These are phyloP conservation scores for Temnothorax rugatulus DNA, from an alignment of 2,888 invertebrate species.

Conservation along the genomic window DNA sequence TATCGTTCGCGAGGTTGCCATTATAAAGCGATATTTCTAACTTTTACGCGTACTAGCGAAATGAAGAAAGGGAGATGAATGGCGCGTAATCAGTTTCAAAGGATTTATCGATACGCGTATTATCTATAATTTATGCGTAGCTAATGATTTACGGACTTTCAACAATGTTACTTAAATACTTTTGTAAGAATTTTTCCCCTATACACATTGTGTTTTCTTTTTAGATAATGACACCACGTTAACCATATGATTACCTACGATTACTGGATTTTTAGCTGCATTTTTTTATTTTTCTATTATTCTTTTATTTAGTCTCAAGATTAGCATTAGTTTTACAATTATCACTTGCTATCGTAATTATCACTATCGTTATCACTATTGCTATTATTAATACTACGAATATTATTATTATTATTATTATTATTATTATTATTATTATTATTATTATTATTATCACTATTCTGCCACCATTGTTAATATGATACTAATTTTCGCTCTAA, in stretches of 20 bases:
- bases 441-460: conserved; percentile 34
- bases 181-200: conserved; percentile 62
- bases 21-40: conserved; percentile 54
- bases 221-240: conserved; percentile 11
- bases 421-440: too few relatives aligned
- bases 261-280: conserved; percentile 16
- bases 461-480: conserved; percentile 46
- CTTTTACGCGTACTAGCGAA: background rate
- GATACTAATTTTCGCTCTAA: conserved; percentile 45
- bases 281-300: conserved; percentile 24
- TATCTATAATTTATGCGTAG: conserved; percentile 52
- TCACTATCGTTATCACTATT: conserved; percentile 21
- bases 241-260: background rate
- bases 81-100: conserved; percentile 33
- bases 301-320: conserved; percentile 11
- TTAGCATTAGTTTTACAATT: conserved; percentile 22
- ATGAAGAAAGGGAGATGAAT: background rate
- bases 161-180: conserved; percentile 77
- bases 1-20: conserved; percentile 58
- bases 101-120: conserved; percentile 45
- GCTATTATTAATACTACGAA: conserved; percentile 16
- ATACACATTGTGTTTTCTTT: conserved; percentile 49
- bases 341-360: conserved; percentile 12
- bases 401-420: conserved; percentile 37
- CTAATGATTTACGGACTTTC: conserved; percentile 33